Conservation (phyloP, 2,797 vertebrate genomes). For the Oryzias sinensis region DNA sequence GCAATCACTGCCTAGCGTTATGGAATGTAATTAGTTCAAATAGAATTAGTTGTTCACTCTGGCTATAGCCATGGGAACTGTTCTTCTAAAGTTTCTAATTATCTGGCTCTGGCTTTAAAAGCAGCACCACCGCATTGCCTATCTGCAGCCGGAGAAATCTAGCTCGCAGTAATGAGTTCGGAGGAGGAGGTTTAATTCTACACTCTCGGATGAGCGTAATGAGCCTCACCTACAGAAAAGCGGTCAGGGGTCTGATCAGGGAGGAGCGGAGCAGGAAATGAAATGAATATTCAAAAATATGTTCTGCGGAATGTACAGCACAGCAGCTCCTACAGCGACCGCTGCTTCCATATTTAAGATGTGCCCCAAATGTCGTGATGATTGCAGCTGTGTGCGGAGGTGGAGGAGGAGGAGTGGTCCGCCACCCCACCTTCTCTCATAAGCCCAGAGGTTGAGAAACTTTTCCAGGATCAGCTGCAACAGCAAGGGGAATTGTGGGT, state of each 20-base stretch:
- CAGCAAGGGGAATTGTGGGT: slow-evolving; percentile 50
- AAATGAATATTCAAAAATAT: slow-evolving; percentile 41
- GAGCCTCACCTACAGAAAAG: slow-evolving; percentile 70
- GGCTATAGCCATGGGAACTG: slow-evolving; percentile 78
- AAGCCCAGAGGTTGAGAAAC: slow-evolving; percentile 25
- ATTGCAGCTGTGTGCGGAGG: slow-evolving; percentile 19
- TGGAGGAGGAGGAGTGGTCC: slow-evolving; percentile 9
- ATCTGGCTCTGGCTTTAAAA: slow-evolving; percentile 78
- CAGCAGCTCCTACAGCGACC: slow-evolving; percentile 32
- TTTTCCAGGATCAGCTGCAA: slow-evolving; percentile 45
- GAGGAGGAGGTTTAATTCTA: slow-evolving; percentile 74
- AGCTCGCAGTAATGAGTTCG: slow-evolving; percentile 78
- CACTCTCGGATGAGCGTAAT: slow-evolving; percentile 66
- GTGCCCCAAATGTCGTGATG: slow-evolving; percentile 15
- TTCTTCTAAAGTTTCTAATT: slow-evolving; percentile 81
- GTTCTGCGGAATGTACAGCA: slow-evolving; percentile 26
- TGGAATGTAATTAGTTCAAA: slow-evolving; percentile 80
- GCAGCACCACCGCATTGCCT: slow-evolving; percentile 69
- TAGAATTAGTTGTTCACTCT: slow-evolving; percentile 78
- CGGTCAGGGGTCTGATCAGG: slow-evolving; percentile 63
- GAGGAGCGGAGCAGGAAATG: slow-evolving; percentile 39
- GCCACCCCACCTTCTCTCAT: slow-evolving; percentile 1
- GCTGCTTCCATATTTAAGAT: slow-evolving; percentile 48
- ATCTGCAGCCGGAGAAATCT: slow-evolving; percentile 73
- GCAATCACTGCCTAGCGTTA: slow-evolving; percentile 66